These are phyloP conservation scores for Dipus sagitta DNA, from an alignment of 2,797 vertebrate genomes.

Conservation along the genomic window DNA sequence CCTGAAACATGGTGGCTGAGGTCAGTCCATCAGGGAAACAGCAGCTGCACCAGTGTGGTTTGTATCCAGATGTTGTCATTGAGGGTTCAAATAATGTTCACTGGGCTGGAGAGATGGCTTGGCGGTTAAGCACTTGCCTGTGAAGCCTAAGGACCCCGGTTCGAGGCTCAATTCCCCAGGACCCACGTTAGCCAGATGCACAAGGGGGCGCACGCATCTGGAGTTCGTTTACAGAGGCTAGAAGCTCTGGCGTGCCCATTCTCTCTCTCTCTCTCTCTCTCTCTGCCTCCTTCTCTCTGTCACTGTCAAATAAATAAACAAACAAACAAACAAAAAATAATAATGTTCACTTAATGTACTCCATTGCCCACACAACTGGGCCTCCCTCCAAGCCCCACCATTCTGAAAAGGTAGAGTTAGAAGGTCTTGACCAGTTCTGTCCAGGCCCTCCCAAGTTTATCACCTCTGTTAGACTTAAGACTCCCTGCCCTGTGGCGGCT, in stretches of 20 bases:
- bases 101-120: too few species aligned
- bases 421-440: constrained; percentile 20
- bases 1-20: constrained; percentile 99
- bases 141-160: too few species aligned
- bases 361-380: constrained; percentile 90
- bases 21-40: constrained; percentile 91
- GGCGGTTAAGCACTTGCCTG: too few species aligned
- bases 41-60: constrained; percentile 93
- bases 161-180: too few species aligned
- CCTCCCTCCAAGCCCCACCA: constrained; percentile 98
- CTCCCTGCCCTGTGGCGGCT: constrained; percentile 93
- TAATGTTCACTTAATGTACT: constrained; percentile 92
- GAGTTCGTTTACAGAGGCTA: too few species aligned
- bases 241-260: too few species aligned
- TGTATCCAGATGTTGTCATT: constrained; percentile 87
- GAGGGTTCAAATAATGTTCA: constrained; percentile 94
- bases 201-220: too few species aligned
- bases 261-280: too few species aligned
- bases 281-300: too few species aligned
- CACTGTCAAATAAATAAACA: too few species aligned
- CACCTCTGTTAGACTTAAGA: constrained; percentile 75
- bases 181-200: too few species aligned
- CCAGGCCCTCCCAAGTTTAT: constrained; percentile 44
- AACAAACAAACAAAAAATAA: too few species aligned
- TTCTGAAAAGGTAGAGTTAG: constrained; percentile 92